Evolutionary conservation across 2,113 vertebrate species (phyloP).

Genomic region (Hippocampus guttulatus): DNA sequence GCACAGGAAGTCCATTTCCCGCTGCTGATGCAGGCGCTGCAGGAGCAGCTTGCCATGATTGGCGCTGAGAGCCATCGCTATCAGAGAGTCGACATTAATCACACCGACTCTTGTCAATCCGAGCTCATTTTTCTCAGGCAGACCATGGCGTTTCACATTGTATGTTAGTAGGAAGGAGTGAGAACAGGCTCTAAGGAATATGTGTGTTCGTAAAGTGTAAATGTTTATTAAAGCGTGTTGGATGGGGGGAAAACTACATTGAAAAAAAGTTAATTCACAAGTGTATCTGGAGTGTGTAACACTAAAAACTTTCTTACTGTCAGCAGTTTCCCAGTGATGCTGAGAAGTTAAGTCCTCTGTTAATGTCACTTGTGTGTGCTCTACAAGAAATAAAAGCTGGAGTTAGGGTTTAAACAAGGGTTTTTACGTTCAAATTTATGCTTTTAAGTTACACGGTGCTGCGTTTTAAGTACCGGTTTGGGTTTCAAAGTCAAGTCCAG

Average conservation of each 20-base stretch:
- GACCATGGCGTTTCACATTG: no score
- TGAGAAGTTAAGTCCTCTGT: constrained; percentile 3
- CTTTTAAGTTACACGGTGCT: no score
- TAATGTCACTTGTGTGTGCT: neutral
- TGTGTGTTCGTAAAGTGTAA: no score
- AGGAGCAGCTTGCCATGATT: constrained; percentile 58
- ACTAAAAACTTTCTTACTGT: constrained; percentile 18
- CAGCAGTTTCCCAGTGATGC: constrained; percentile 15
- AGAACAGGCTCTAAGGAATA: no score
- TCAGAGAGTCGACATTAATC: neutral
- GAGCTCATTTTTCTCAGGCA: no score
- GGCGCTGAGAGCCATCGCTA: constrained; percentile 44
- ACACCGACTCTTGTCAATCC: neutral
- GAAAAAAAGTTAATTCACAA: no score
- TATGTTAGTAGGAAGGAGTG: neutral
- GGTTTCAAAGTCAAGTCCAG: no score
- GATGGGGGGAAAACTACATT: no score
- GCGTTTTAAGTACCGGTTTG: no score
- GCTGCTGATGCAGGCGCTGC: constrained; percentile 63
- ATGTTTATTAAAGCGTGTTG: no score
- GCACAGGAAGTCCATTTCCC: constrained; percentile 67
- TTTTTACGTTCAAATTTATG: neutral
- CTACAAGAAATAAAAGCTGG: neutral
- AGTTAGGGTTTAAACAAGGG: no score
- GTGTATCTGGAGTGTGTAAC: neutral